Conservation (phyloP, 2,113 vertebrate species). For the Erythrolamprus reginae region DNA sequence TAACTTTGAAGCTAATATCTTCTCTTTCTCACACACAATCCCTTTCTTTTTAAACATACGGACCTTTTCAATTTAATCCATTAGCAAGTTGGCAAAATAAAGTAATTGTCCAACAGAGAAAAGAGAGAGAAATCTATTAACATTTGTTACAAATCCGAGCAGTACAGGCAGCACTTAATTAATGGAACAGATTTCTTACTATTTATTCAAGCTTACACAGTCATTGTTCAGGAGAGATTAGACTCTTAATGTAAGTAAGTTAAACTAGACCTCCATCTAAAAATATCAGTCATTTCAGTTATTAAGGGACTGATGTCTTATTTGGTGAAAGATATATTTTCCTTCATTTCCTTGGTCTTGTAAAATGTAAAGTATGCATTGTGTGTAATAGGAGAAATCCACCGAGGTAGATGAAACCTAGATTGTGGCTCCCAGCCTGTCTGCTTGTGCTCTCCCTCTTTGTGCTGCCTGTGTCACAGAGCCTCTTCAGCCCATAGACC, state of each 20-base stretch:
- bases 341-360: constrained; percentile 63
- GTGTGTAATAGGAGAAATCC: constrained; percentile 67
- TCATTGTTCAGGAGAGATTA: constrained; percentile 62
- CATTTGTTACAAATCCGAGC: constrained; percentile 54
- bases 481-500: constrained; percentile 67
- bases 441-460: constrained; percentile 50
- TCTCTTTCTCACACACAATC: not conserved
- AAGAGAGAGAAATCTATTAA: constrained; percentile 58
- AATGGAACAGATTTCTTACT: constrained; percentile 53
- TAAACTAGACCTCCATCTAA: constrained; percentile 63
- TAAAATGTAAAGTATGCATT: constrained; percentile 53
- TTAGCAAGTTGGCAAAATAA: constrained; percentile 58
- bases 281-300: constrained; percentile 65
- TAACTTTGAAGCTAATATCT: constrained; percentile 37
- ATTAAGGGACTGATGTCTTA: constrained; percentile 56
- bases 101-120: constrained; percentile 61
- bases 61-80: constrained; percentile 51
- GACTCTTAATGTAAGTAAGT: constrained; percentile 59
- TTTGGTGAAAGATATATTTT: constrained; percentile 64
- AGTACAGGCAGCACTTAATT: constrained; percentile 65
- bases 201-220: constrained; percentile 59
- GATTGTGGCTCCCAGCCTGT: constrained; percentile 62
- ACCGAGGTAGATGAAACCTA: constrained; percentile 57
- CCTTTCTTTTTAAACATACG: constrained; percentile 13
- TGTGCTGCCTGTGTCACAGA: constrained; percentile 48